Evolutionary conservation across 2,113 vertebrate species (phyloP).

Genomic region (Sturnira hondurensis): DNA sequence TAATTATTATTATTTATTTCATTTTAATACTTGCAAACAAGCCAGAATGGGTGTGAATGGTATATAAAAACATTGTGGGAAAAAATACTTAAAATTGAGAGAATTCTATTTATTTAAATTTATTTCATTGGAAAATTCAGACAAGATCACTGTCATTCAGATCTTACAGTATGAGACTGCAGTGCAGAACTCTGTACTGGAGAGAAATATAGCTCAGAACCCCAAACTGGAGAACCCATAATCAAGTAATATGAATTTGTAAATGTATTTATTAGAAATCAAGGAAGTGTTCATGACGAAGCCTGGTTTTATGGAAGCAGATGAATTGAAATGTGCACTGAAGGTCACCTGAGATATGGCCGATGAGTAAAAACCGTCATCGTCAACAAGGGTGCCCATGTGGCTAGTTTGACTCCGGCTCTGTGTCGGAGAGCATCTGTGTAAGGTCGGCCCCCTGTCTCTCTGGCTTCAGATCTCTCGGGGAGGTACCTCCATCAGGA

Average conservation of each 20-base stretch:
- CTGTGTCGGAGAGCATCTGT: neutral
- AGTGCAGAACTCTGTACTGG: neutral
- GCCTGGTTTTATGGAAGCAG: conserved; percentile 23
- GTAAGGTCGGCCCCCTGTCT: neutral
- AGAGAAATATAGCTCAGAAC: neutral
- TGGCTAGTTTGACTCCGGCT: neutral
- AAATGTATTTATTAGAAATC: neutral
- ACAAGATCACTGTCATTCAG: neutral
- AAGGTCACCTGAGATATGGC: neutral
- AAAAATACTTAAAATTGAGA: conserved; percentile 32
- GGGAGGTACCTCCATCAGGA: conserved; percentile 11
- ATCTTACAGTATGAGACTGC: neutral
- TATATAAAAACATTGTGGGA: conserved; percentile 21
- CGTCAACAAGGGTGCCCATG: neutral
- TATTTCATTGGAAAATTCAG: conserved; percentile 28
- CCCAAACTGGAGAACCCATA: neutral
- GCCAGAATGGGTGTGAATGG: neutral
- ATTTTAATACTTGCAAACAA: neutral
- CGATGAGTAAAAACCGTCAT: neutral
- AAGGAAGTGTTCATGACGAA: conserved; percentile 20
- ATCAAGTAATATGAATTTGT: neutral
- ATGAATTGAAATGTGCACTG: neutral
- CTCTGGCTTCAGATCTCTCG: neutral
- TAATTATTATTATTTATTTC: neutral
- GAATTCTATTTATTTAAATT: neutral